Conservation (phyloP, 2,888 invertebrate genomes). For the Acleris sparsana region DNA sequence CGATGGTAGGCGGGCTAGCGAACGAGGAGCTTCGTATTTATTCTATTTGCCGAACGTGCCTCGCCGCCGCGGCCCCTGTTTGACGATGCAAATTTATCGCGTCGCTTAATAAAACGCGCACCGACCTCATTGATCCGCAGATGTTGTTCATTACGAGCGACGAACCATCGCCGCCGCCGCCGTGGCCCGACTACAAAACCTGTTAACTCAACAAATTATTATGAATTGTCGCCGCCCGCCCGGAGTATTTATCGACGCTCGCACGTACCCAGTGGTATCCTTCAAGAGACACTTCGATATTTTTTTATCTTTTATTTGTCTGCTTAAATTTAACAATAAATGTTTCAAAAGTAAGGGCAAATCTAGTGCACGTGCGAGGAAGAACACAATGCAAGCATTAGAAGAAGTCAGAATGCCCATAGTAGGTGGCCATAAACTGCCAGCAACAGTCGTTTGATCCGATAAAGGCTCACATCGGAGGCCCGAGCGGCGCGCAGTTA, state of each 20-base stretch:
- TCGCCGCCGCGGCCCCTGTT: constrained; percentile 71
- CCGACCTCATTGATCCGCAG: constrained; percentile 73
- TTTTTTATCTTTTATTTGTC: constrained; percentile 37
- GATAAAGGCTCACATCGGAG: constrained; percentile 62
- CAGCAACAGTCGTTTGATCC: constrained; percentile 63
- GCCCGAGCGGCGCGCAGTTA: constrained; percentile 51
- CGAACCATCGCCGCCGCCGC: constrained; percentile 45
- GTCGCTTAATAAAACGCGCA: constrained; percentile 75
- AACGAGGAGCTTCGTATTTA: constrained; percentile 69
- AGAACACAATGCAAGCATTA: constrained; percentile 57
- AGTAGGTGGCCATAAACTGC: constrained; percentile 61
- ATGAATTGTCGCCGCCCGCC: constrained; percentile 54
- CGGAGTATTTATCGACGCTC: constrained; percentile 44
- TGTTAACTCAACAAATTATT: constrained; percentile 62
- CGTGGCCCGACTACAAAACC: constrained; percentile 53
- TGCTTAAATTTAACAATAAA: constrained; percentile 13
- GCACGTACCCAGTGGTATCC: constrained; percentile 39
- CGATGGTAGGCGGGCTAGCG: constrained; percentile 52
- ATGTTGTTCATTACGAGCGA: constrained; percentile 70
- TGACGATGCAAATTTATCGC: constrained; percentile 81
- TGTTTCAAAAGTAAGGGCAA: background rate
- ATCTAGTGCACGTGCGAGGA: constrained; percentile 43
- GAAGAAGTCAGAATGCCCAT: constrained; percentile 61
- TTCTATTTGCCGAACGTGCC: constrained; percentile 81
- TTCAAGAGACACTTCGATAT: constrained; percentile 21